phyloP scores from a whole-genome alignment of 2,797 vertebrate genomes.

The Amazonetta brasiliensis region DNA sequence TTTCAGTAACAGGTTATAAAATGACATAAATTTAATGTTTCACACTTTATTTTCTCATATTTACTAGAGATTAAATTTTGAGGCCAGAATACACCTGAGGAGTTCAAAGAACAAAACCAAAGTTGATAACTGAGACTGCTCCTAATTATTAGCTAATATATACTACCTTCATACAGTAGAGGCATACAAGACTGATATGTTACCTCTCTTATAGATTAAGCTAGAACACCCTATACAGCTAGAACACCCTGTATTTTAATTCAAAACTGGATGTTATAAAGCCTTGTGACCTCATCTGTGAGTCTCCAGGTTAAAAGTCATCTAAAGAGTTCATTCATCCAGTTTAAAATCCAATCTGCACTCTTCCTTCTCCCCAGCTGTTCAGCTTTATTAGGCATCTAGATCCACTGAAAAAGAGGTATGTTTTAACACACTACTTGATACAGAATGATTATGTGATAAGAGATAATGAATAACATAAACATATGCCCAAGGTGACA shows the following conservation, averaged over 20 bases:
- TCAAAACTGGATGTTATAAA: not conserved
- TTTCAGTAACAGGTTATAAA: not conserved
- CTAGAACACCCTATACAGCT: not conserved
- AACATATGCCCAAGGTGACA: not conserved
- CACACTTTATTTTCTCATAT: not conserved
- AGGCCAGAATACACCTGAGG: not conserved
- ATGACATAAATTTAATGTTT: not conserved
- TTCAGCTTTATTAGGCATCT: not conserved
- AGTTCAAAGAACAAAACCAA: not conserved
- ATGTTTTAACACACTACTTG: not conserved
- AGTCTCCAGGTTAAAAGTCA: not conserved
- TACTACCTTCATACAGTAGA: not conserved
- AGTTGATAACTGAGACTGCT: not conserved
- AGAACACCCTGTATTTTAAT: not conserved
- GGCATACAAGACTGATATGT: not conserved
- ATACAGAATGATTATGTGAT: not conserved
- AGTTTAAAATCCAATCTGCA: not conserved
- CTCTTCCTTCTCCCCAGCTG: not conserved
- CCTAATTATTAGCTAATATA: not conserved
- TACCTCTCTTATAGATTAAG: not conserved
- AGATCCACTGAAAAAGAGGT: not conserved
- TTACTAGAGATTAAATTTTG: not conserved
- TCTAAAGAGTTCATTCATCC: not conserved
- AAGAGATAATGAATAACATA: not conserved
- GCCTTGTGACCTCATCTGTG: not conserved